phyloP scores from a whole-genome alignment of 2,888 invertebrate genomes.

The Cosmopolites sordidus region DNA sequence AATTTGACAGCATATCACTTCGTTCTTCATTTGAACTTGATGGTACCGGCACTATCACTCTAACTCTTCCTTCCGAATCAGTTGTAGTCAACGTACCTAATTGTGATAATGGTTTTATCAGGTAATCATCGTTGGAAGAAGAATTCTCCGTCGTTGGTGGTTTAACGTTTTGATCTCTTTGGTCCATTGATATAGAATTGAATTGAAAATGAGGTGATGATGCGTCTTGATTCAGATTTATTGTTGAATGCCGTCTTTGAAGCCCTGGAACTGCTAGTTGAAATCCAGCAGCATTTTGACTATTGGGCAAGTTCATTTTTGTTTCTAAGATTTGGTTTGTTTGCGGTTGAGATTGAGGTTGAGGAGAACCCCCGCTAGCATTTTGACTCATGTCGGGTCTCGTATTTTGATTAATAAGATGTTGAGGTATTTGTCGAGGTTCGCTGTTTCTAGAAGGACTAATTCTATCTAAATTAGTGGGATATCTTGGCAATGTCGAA shows the following conservation, averaged over 20 bases:
- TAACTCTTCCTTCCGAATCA: conserved; percentile 57
- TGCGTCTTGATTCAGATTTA: conserved; percentile 5
- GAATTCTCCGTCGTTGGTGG: neutral
- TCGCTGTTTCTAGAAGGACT: conserved; percentile 41
- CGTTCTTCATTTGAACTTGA: conserved; percentile 43
- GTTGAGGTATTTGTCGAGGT: conserved; percentile 32
- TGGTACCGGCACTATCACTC: conserved; percentile 59
- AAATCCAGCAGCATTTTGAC: neutral
- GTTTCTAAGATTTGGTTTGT: neutral
- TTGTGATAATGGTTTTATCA: conserved; percentile 65
- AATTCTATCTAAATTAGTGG: conserved; percentile 37
- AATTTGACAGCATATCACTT: conserved; percentile 47
- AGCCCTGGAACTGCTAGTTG: conserved; percentile 5
- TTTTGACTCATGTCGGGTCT: conserved; percentile 1
- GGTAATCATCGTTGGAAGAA: conserved; percentile 43
- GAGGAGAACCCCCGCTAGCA: neutral
- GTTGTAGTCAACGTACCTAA: conserved; percentile 60
- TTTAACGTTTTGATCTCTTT: neutral
- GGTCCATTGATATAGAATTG: neutral
- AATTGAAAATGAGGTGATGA: neutral
- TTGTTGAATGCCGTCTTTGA: conserved; percentile 15
- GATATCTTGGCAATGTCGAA: conserved; percentile 41
- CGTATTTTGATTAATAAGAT: neutral
- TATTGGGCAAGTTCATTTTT: neutral
- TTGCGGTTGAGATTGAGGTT: neutral